Base-by-base conservation (phyloP, 1,140 invertebrate genomes). In the Brachystomella parvula region DNA sequence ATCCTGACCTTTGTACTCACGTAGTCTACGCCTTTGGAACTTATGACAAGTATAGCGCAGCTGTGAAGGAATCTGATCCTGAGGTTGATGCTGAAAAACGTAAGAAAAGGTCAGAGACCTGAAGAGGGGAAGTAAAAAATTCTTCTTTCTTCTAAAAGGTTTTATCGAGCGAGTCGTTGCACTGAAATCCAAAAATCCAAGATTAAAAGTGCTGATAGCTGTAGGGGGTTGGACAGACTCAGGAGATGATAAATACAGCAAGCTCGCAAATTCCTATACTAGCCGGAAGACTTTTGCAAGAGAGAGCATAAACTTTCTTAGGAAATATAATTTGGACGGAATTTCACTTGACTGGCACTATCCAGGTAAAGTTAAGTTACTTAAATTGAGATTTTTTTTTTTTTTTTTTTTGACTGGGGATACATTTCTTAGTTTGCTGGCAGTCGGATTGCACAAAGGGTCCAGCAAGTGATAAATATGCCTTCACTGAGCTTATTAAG, bases 161-260 rank as follows among this genome's bases (percentile, higher is more conserved):
- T 78, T 89, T 24, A 89, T 88, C 69, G 79, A 85, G 65, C 78
- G 87, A 68, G 62, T 76, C 30, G 64, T 65, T 1, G 56, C 24
- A 3, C 65, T 87, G 0, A 86, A 84, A 63, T 31, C 75, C 39
- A 66, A 64, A 31, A 78, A 79, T 53, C 76, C 76, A 0, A 66
- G 69, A 3, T 31, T 81, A 2, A 81, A 81, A 73, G 83, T 92
- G 0, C 70, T 94, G 1, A 75, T 96, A 21, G 88, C 88, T 2
- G 75, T 95, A 39, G 92, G 92, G n/a, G 92, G 92, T 0, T 94
- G 91, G 91, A 90, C 89, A 0, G 90, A 93, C 75, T 92, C 90
- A 3, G 81, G 83, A 1, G 89, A 87, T 0, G 86, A 88, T 73
- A 92, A 92, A 76, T 95, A 92, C 75, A 91, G 87, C 0, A 82